A percentile compares a stretch with the other conserved stretches of the same genome.
These are phyloP conservation scores for Gymnocephalus cernua DNA, from an alignment of 2,113 vertebrate species.

Conservation along the genomic window DNA sequence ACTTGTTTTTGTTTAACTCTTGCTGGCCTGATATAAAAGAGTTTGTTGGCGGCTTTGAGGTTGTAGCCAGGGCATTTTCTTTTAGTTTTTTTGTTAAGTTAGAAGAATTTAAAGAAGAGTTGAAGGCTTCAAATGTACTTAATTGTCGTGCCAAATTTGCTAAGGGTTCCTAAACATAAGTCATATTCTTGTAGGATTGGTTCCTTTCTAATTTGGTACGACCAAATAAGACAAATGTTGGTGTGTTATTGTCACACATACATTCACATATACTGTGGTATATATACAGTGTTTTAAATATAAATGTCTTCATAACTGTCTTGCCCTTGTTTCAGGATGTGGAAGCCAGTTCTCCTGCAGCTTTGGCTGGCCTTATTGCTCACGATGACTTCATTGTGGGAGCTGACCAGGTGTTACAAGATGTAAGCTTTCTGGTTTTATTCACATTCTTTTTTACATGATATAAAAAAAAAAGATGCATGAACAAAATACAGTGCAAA, in stretches of 20 bases:
- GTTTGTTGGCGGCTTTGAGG: background rate
- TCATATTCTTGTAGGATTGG: background rate
- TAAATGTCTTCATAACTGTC: background rate
- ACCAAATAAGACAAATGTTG: background rate
- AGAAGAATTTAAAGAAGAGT: background rate
- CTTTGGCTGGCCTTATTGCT: slow-evolving; percentile 88
- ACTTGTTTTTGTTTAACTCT: background rate
- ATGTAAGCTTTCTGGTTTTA: slow-evolving; percentile 80
- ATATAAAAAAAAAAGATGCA: background rate
- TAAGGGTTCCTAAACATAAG: background rate
- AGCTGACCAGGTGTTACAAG: slow-evolving; percentile 95
- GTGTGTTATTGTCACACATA: background rate
- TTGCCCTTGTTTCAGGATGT: slow-evolving; percentile 84
- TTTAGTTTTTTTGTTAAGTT: background rate
- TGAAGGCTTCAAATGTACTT: background rate
- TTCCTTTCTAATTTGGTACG: too few species aligned
- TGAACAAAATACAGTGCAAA: background rate
- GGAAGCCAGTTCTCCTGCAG: slow-evolving; percentile 91
- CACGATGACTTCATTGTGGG: slow-evolving; percentile 92
- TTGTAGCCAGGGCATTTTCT: background rate
- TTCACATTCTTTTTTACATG: background rate
- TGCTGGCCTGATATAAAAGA: background rate
- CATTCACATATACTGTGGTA: too few species aligned
- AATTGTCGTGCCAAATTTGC: background rate
- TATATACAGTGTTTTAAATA: background rate